Conservation (phyloP, 2,113 vertebrate genomes). For the Gymnocephalus cernua region DNA sequence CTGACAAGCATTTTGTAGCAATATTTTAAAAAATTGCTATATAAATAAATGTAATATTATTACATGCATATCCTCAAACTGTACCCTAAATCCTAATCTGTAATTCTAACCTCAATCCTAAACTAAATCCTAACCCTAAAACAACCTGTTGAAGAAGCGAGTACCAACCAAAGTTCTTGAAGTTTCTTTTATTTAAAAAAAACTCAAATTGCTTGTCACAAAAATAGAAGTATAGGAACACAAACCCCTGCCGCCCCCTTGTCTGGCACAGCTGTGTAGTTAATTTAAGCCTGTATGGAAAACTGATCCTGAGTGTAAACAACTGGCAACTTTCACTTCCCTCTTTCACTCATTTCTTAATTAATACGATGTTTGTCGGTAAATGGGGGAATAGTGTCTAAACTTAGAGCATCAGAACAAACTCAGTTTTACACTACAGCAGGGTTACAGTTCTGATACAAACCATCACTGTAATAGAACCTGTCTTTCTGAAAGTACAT, state of each 20-base stretch:
- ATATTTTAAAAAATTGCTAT: not conserved
- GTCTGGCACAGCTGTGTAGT: slow-evolving; percentile 55
- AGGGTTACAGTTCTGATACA: not conserved
- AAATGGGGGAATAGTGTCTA: not conserved
- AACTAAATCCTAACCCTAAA: not conserved
- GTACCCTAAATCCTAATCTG: not conserved
- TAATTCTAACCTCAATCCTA: not conserved
- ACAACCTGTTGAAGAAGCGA: not conserved
- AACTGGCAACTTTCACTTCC: slow-evolving; percentile 82
- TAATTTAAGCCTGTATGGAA: slow-evolving; percentile 69
- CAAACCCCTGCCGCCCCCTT: slow-evolving; percentile 43
- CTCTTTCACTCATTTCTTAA: slow-evolving; percentile 1
- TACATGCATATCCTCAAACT: not conserved
- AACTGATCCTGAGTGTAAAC: slow-evolving; percentile 72
- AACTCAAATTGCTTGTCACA: not conserved
- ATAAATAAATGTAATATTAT: not conserved
- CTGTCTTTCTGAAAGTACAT: not conserved
- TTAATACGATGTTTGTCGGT: not conserved
- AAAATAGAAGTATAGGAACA: slow-evolving; percentile 26
- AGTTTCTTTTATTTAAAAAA: not conserved
- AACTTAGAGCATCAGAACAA: not conserved
- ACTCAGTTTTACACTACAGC: not conserved
- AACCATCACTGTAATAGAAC: not conserved
- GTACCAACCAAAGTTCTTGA: not conserved
- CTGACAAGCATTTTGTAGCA: not conserved